Percentiles rank a stretch among this genome's conserved stretches.
phyloP scores from a whole-genome alignment of 2,797 vertebrate species.

The Schizopygopsis pylzovi region DNA sequence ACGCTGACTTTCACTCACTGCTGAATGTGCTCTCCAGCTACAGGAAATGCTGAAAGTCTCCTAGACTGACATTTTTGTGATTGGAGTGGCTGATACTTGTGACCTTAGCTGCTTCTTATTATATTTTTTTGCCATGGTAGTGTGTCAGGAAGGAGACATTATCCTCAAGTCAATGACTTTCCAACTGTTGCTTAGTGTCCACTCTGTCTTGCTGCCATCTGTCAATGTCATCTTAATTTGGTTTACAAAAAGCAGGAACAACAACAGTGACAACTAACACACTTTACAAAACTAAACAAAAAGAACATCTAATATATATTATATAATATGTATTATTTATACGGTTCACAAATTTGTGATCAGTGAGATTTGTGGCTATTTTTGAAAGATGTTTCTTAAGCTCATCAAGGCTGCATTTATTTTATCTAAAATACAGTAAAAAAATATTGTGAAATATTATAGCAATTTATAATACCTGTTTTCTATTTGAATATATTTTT shows the following conservation, averaged over 20 bases:
- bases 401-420: neutral
- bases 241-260: slow-evolving; percentile 7
- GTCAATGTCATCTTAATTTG: neutral
- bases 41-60: slow-evolving; percentile 20
- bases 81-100: slow-evolving; percentile 14
- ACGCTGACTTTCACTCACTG: slow-evolving; percentile 13
- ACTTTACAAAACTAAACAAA: neutral
- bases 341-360: neutral
- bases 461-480: too few relatives aligned
- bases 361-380: too few relatives aligned
- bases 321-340: neutral
- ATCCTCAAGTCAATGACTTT: slow-evolving; percentile 21
- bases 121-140: slow-evolving; percentile 2
- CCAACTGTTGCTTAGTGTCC: neutral
- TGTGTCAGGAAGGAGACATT: slow-evolving; percentile 16
- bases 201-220: neutral
- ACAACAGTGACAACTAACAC: neutral
- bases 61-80: neutral
- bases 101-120: slow-evolving; percentile 23
- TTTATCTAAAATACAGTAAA: neutral
- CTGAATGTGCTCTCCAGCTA: neutral
- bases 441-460: too few relatives aligned
- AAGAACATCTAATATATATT: neutral
- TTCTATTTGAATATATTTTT: too few relatives aligned
- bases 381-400: neutral